Evolutionary conservation across 2,888 invertebrate genomes (phyloP), one percentile per base, ranked within the genome.

Genomic region (Drosophila formosana): DNA sequence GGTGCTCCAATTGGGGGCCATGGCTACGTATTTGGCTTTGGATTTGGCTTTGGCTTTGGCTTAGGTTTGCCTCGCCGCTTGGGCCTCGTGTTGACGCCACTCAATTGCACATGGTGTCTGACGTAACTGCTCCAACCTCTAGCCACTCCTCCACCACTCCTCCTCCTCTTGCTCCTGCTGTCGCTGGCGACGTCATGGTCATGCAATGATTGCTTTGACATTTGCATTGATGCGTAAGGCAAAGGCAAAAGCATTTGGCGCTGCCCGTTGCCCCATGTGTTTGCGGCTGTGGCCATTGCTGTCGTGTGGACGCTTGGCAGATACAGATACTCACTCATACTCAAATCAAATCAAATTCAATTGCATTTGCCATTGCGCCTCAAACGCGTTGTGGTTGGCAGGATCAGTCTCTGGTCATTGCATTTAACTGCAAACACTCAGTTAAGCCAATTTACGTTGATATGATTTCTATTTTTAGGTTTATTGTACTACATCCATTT

Each of bases 161-260:
- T 39, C 23, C 6, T 6, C 25, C 18, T 25, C 7, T 18, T 18
- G 18, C 6, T 7, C 8, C 23, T 41, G 18, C 39, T 41, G 37
- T 9, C 47, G 39, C 1, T 41, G 39, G 39, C 39, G 46, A 39
- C 28, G 32, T 51, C 75, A 64, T 47, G 71, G 67, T 49, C 78
- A 47, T 53, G 66, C 66, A 52, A 50, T 80, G 72, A 82, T 78
- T 82, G 87, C 78, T 75, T 83, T 83, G 81, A 80, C 81, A 75
- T 80, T 65, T 86, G 68, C 81, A 75, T 80, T 60, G 78, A 74
- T 66, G 78, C 78, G 43, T 52, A 43, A 68, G 34, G 28, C 50
- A 45, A 51, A 43, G 46, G 76, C 47, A 37, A 41, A 28, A 23
- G 39, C 58, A 11, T 50, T 34, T 50, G 23, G 8, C 28, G 45